Percentiles rank a stretch among this genome's conserved stretches.
phyloP scores from a whole-genome alignment of 2,797 vertebrate genomes.

The Darevskia nairensis region DNA sequence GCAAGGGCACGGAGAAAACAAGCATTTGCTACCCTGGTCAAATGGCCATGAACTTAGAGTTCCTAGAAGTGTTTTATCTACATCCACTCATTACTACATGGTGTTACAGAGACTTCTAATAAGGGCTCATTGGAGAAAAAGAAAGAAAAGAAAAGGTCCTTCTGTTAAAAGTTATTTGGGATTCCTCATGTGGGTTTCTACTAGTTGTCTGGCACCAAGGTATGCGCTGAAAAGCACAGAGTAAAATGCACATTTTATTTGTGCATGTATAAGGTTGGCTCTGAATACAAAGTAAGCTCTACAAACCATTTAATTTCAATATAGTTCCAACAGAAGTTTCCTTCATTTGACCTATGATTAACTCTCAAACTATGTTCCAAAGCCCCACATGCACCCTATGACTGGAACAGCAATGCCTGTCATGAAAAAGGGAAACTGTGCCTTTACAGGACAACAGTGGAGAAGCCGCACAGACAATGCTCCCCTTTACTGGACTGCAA shows the following conservation, averaged over 20 bases:
- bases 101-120: slow-evolving; percentile 43
- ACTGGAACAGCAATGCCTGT: neutral
- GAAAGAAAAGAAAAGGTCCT: slow-evolving; percentile 30
- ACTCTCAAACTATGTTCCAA: neutral
- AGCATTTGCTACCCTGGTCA: slow-evolving; percentile 57
- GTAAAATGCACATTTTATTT: neutral
- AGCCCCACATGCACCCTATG: neutral
- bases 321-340: neutral
- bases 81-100: slow-evolving; percentile 49
- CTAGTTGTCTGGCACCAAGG: neutral
- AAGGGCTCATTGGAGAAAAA: slow-evolving; percentile 47
- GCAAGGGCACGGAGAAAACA: slow-evolving; percentile 67
- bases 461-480: neutral
- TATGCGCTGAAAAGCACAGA: neutral
- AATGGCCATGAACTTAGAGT: slow-evolving; percentile 57
- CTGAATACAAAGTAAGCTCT: neutral
- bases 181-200: neutral
- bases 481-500: neutral
- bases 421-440: neutral
- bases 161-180: slow-evolving; percentile 29
- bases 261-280: neutral
- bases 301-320: neutral
- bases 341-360: neutral
- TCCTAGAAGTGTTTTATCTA: slow-evolving; percentile 50
- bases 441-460: neutral